Evolutionary conservation across 2,888 invertebrate genomes (phyloP).

Genomic region (Taenaris catops): DNA sequence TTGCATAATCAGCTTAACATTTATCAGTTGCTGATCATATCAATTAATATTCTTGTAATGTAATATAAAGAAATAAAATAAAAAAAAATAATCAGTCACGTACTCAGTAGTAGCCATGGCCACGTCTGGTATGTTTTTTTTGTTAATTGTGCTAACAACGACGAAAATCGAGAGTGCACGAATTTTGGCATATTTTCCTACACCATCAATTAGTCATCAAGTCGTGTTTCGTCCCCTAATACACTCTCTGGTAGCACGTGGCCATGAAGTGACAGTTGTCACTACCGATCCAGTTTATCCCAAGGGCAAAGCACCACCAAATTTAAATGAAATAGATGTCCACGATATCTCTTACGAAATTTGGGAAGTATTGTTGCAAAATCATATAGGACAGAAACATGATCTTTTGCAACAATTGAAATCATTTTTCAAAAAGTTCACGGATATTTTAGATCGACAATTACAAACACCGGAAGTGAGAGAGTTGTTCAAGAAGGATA

Average conservation of each 20-base stretch:
- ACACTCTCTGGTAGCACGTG: constrained; percentile 39
- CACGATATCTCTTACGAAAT: constrained; percentile 41
- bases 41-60: too few species aligned
- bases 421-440: constrained; percentile 6
- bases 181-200: constrained; percentile 43
- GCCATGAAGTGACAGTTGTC: constrained; percentile 50
- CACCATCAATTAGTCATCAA: constrained; percentile 46
- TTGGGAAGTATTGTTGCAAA: constrained; percentile 23
- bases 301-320: constrained; percentile 38
- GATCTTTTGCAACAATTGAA: constrained; percentile 19
- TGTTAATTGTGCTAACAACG: constrained; percentile 3
- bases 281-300: constrained; percentile 40
- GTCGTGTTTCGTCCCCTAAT: constrained; percentile 36
- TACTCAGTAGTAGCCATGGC: constrained; percentile 9
- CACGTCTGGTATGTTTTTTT: background rate
- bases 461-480: constrained; percentile 22
- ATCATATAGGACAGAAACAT: constrained; percentile 14
- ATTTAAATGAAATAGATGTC: constrained; percentile 44
- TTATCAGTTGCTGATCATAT: too few species aligned
- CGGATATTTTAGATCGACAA: constrained; percentile 23
- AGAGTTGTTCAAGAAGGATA: constrained; percentile 21
- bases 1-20: constrained; percentile 1
- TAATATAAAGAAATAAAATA: background rate
- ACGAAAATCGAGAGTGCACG: constrained; percentile 26
- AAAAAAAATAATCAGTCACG: constrained; percentile 6